A percentile compares a stretch with the other conserved stretches of the same genome.
Evolutionary conservation across 2,888 invertebrate species (phyloP).

Genomic region (Macrosiphum euphorbiae): DNA sequence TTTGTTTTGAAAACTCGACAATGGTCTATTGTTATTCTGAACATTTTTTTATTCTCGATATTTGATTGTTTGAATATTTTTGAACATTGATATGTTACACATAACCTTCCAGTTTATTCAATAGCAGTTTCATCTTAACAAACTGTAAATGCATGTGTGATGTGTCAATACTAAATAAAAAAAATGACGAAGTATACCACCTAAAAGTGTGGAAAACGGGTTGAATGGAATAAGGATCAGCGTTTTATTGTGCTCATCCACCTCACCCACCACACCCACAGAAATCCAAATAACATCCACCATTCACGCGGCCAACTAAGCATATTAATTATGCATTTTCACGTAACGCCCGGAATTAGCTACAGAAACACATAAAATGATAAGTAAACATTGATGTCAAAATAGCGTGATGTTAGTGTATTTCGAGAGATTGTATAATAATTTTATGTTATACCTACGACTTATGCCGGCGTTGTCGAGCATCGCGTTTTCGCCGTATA

Average conservation of each 20-base stretch:
- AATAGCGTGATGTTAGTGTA: not conserved
- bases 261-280: no score
- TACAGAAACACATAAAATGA: not conserved
- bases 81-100: no score
- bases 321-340: not conserved
- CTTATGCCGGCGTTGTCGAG: not conserved
- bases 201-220: not conserved
- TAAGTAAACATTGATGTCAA: slow-evolving; percentile 31
- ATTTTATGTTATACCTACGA: not conserved
- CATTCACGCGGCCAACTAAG: not conserved
- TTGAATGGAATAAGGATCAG: not conserved
- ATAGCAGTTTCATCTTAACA: not conserved
- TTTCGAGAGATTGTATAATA: slow-evolving; percentile 8
- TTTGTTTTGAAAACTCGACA: not conserved
- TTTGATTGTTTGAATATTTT: not conserved
- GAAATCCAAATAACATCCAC: not conserved
- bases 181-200: not conserved
- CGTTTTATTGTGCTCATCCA: not conserved
- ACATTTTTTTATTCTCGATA: not conserved
- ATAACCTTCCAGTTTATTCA: no score
- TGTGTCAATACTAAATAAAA: not conserved
- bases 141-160: not conserved
- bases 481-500: not conserved
- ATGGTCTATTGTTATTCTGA: not conserved
- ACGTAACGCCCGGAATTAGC: not conserved